Conservation (phyloP, 2,888 invertebrate genomes). For the Athalia circularis region DNA sequence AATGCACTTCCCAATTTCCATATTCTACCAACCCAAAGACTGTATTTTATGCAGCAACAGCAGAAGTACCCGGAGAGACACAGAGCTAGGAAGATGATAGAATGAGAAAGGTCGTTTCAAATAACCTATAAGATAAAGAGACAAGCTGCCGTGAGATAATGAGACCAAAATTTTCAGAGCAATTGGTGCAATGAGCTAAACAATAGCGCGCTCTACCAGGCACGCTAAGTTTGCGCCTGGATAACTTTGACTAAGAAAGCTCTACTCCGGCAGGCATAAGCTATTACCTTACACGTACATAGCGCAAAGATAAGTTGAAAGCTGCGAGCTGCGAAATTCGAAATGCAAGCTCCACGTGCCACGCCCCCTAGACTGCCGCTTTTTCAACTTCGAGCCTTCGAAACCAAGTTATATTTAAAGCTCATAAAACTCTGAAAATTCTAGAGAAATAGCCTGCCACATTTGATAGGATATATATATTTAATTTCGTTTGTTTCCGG, state of each 20-base stretch:
- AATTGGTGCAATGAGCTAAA: constrained; percentile 63
- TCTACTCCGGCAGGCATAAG: not conserved
- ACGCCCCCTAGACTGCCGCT: not conserved
- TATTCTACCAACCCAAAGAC: not conserved
- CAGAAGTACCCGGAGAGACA: not conserved
- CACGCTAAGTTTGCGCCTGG: constrained; percentile 57
- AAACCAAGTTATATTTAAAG: too few relatives aligned
- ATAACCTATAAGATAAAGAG: not conserved
- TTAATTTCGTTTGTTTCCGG: too few relatives aligned
- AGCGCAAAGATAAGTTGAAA: not conserved
- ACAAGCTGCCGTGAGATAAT: not conserved
- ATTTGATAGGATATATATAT: too few relatives aligned
- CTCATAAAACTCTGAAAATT: too few relatives aligned
- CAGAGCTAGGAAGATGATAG: too few relatives aligned
- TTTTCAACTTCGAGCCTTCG: not conserved
- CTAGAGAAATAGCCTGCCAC: too few relatives aligned
- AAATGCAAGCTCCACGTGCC: constrained; percentile 17
- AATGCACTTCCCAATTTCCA: too few relatives aligned
- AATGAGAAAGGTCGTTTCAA: not conserved
- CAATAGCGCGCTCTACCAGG: constrained; percentile 60
- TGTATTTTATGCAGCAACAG: constrained; percentile 25
- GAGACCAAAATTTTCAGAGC: constrained; percentile 56
- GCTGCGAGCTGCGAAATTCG: not conserved
- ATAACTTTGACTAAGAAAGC: constrained; percentile 55
- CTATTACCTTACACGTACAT: not conserved